Evolutionary conservation across 2,888 invertebrate genomes (phyloP).

Genomic region (Melanostoma scalare): DNA sequence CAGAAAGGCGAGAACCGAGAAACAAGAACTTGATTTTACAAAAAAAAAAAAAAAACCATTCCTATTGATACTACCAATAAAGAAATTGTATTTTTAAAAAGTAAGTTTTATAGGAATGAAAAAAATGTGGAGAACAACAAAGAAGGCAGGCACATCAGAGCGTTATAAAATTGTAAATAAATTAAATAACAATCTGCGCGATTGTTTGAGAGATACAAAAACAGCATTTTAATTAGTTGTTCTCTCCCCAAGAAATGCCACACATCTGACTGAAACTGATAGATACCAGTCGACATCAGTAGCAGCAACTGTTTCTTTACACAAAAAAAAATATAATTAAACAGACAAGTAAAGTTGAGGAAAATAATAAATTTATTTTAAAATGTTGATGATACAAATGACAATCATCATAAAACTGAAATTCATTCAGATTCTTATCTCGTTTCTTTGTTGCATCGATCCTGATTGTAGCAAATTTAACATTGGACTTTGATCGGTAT

Average conservation of each 20-base stretch:
- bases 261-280: slow-evolving; percentile 25
- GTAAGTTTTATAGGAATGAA: slow-evolving; percentile 2
- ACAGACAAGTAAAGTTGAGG: slow-evolving; percentile 11
- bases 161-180: slow-evolving; percentile 59
- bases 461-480: not conserved
- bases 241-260: slow-evolving; percentile 51
- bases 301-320: slow-evolving; percentile 16
- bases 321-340: slow-evolving; percentile 2
- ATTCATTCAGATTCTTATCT: slow-evolving; percentile 35
- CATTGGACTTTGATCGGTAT: slow-evolving; percentile 5
- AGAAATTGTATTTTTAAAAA: slow-evolving; percentile 36
- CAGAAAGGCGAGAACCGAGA: not conserved
- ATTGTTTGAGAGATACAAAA: slow-evolving; percentile 55
- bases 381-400: slow-evolving; percentile 29
- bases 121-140: slow-evolving; percentile 16
- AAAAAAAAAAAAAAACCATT: not conserved
- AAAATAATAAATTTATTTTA: slow-evolving; percentile 9
- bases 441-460: slow-evolving; percentile 16
- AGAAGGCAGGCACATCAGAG: slow-evolving; percentile 28
- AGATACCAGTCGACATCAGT: slow-evolving; percentile 37
- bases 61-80: not conserved
- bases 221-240: slow-evolving; percentile 66
- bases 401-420: not conserved
- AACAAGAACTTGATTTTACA: slow-evolving; percentile 8
- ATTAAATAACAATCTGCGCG: slow-evolving; percentile 61